Evolutionary conservation across 2,888 invertebrate genomes (phyloP).

Genomic region (Andrena dorsata): DNA sequence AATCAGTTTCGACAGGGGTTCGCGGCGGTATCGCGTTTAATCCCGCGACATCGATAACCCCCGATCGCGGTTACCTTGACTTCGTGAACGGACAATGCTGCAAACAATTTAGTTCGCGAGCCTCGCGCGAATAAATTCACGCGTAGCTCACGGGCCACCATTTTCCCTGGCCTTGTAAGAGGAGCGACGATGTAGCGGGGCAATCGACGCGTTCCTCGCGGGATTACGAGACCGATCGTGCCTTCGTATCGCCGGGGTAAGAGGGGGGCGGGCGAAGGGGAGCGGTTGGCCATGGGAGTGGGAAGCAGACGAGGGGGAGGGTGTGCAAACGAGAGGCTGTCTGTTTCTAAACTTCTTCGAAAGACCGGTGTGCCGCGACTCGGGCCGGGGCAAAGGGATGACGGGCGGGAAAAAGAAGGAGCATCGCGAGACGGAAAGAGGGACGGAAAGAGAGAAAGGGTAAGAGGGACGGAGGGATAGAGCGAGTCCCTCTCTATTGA

Average conservation of each 20-base stretch:
- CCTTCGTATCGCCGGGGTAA: constrained; percentile 9
- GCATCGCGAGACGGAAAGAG: constrained; percentile 24
- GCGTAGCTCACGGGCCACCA: not conserved
- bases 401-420: constrained; percentile 32
- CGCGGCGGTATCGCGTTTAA: constrained; percentile 5
- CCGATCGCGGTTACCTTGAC: constrained; percentile 34
- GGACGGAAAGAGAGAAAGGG: constrained; percentile 32
- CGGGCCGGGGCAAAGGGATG: constrained; percentile 25
- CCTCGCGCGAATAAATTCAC: constrained; percentile 8
- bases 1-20: constrained; percentile 1
- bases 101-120: not conserved
- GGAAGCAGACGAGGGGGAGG: not conserved
- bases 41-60: constrained; percentile 39
- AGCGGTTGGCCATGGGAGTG: not conserved
- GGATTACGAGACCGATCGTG: constrained; percentile 30
- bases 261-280: not conserved
- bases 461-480: constrained; percentile 37
- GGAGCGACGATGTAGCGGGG: not conserved
- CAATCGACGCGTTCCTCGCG: constrained; percentile 24
- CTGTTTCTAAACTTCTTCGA: constrained; percentile 54
- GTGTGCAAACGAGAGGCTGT: constrained; percentile 41
- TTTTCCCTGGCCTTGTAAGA: not conserved
- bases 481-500: constrained; percentile 71
- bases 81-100: not conserved
- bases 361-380: constrained; percentile 25